Evolutionary conservation across 2,888 invertebrate genomes (phyloP), one percentile per base, ranked within the genome.

Genomic region (Odontocerum albicorne): DNA sequence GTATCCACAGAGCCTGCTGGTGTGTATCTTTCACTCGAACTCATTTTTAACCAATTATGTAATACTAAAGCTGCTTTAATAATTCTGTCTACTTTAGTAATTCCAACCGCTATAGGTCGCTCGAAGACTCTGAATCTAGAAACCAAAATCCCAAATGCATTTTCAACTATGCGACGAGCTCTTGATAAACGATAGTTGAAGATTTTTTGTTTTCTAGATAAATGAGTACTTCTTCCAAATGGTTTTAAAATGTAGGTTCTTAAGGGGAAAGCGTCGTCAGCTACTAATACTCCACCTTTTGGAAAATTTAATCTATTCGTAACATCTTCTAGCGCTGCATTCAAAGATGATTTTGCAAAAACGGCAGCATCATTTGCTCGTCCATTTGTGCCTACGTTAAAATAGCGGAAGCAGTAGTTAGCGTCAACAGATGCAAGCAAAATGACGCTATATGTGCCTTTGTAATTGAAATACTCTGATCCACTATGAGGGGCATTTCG

Each of bases 371-470:
- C 38, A 38, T 38, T 38, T 13, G 17, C 38, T 13, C 62, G 52
- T 33, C 60, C 62, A 45, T 63, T 62, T 32, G 61, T 57, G 4
- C 63, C 64, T 13, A 63, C 54, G 55, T 63, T 57, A 32, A 43
- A 39, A 42, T 58, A 58, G 15, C 57, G 36, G 59, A 63, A 64
- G 36, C 54, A 40, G 42, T 62, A 63, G 31, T 63, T 52, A 36
- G 56, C 59, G 53, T 64, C 62, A 21, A 63, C 63, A 22, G 64
- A 31, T 31, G 64, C 65, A 49, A 66, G 47, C 27, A 66, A 57
- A 13, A 66, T 62, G 20, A 63, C 59, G 36, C 64, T 64, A 38
- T 62, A 62, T 8, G 16, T 21, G 46, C 58, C 52, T 62, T 65
- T 65, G 58, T 66, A 63, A n/a, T 38, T 38, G 38, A 16, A 38